Base-by-base conservation (phyloP, 2,113 vertebrate genomes). In the Hydrochoerus hydrochaeris region DNA sequence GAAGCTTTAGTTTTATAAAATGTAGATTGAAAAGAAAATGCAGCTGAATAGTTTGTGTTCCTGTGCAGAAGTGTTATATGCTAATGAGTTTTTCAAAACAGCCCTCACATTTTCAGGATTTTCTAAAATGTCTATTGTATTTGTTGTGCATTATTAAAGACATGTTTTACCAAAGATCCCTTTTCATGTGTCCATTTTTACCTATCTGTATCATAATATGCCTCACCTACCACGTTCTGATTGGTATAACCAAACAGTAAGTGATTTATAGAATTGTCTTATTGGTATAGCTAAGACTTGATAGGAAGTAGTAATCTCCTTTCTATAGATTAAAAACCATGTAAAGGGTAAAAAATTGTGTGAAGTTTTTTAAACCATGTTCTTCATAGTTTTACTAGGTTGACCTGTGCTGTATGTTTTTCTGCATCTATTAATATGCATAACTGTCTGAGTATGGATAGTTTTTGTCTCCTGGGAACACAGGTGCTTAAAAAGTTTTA, bases 111-210 rank as follows among this genome's bases (percentile, higher is more conserved):
- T 84, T 84, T 44, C 63, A 90, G 87, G 83, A 83, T 91, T 71
- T 92, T 86, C 8, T 30, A 58, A 88, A 57, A 5, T 91, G 26
- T 12, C 13, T 60, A 14, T 35, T 41, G 46, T 85, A 20, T 84
- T 38, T 95, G 14, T 65, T 97, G 41, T 90, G 38, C 35, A 38
- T 95, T 75, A 83, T 62, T 63, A 60, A 88, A 86, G 65, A 46
- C 73, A 84, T 83, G 14, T n/a, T 67, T 91, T 94, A 81, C 41
- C 82, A 60, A 52, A 94, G 71, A 77, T 67, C 11, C 10, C n/a
- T 89, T 96, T 69, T 88, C 20, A 7, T n/a, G 30, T 75, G 30
- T 62, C 3, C 49, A 46, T 91, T 52, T 88, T 38, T 16, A 54
- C n/a, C 73, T 75, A 9, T 67, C 13, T 58, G 26, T 73, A 0